phyloP scores from a whole-genome alignment of 2,888 invertebrate species.

The Punctoribates punctum region DNA sequence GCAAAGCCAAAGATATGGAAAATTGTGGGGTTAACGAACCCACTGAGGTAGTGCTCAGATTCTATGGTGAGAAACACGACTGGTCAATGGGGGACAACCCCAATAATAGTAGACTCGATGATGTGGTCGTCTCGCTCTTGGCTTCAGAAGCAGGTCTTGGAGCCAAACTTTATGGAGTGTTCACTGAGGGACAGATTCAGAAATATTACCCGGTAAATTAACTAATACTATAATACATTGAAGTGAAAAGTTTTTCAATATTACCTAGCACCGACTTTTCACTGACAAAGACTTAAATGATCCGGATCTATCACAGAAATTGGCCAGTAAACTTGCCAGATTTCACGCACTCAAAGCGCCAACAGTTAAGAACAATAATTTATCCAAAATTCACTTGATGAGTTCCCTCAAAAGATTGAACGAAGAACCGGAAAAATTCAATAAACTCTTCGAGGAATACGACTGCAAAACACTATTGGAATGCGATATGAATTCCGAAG shows the following conservation, averaged over 20 bases:
- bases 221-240: not conserved
- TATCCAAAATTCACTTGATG: not conserved
- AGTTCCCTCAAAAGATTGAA: not conserved
- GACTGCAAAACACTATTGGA: conserved; percentile 7
- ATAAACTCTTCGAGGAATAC: conserved; percentile 1
- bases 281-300: not conserved
- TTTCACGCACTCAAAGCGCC: not conserved
- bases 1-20: not conserved
- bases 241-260: conserved; percentile 52
- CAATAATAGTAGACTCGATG: not conserved
- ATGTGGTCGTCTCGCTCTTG: not conserved
- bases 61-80: conserved; percentile 9
- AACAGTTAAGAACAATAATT: conserved; percentile 66
- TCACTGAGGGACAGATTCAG: conserved; percentile 90
- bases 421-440: not conserved
- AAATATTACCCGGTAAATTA: conserved; percentile 62
- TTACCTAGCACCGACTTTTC: not conserved
- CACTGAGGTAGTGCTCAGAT: conserved; percentile 14
- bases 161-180: conserved; percentile 89
- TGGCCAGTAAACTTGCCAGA: not conserved
- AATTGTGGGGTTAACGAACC: not conserved
- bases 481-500: conserved; percentile 26
- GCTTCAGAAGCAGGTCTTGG: conserved; percentile 61
- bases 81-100: not conserved
- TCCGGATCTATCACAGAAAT: conserved; percentile 60